Percentiles rank a stretch among this genome's conserved stretches.
phyloP scores from a whole-genome alignment of 23 tunicate species.

The Trididemnum clinides region DNA sequence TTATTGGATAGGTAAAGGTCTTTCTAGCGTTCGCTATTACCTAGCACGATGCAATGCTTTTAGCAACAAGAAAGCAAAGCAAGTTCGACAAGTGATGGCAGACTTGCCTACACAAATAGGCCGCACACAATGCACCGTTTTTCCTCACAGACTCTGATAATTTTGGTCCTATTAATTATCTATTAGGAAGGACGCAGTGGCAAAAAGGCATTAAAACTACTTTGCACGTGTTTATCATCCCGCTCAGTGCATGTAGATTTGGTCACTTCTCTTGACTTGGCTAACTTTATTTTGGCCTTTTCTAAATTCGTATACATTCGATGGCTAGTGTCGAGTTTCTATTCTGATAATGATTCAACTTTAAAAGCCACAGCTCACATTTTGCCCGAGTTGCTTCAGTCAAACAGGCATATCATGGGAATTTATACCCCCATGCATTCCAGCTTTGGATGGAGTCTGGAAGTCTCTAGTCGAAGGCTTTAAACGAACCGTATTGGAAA shows the following conservation, averaged over 20 bases:
- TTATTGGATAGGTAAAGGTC: conserved; percentile 4
- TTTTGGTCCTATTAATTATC: not conserved
- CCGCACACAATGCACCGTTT: conserved; percentile 10
- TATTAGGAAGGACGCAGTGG: conserved; percentile 2
- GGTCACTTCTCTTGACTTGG: not conserved
- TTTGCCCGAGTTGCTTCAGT: no score
- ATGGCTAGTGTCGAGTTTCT: no score
- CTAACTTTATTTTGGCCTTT: not conserved
- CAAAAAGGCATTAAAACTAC: not conserved
- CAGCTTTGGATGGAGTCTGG: no score
- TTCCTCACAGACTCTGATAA: not conserved
- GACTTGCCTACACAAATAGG: not conserved
- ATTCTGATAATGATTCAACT: no score
- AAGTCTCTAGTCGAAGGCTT: no score
- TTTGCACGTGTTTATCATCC: not conserved
- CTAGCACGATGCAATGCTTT: not conserved
- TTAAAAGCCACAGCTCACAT: no score
- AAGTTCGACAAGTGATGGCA: not conserved
- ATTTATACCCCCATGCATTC: no score
- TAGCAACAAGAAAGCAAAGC: not conserved
- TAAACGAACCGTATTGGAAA: no score
- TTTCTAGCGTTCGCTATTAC: not conserved
- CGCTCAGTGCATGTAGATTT: not conserved
- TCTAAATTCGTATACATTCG: no score
- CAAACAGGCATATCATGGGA: no score